Conservation (phyloP, 2,888 invertebrate species). For the Dicranocentrus wangi region DNA sequence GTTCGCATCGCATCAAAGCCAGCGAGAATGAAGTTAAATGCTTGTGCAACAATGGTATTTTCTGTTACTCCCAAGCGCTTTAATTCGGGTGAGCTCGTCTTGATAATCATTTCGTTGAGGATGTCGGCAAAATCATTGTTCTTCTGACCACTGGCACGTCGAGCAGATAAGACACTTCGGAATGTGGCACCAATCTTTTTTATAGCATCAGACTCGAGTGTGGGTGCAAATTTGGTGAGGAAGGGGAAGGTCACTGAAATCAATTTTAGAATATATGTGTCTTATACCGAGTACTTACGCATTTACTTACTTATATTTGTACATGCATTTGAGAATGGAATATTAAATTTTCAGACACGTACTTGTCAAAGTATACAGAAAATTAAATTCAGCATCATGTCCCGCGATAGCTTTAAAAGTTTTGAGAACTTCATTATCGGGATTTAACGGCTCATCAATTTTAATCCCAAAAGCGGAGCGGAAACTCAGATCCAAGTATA, state of each 20-base stretch:
- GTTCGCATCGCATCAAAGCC: slow-evolving; percentile 68
- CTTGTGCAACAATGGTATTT: slow-evolving; percentile 64
- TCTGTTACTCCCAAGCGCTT: slow-evolving; percentile 59
- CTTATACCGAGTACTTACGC: no score
- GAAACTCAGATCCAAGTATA: slow-evolving; percentile 62
- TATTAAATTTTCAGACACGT: no score
- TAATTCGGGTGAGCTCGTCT: slow-evolving; percentile 53
- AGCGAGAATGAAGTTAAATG: slow-evolving; percentile 65
- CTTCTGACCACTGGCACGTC: slow-evolving; percentile 44
- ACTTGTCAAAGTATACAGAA: slow-evolving; percentile 67
- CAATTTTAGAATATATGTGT: no score
- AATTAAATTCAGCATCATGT: slow-evolving; percentile 50
- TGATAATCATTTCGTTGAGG: slow-evolving; percentile 62
- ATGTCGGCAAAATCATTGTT: slow-evolving; percentile 67
- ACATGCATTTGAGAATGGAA: no score
- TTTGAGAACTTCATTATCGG: slow-evolving; percentile 61
- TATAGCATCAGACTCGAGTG: slow-evolving; percentile 42
- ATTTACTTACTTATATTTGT: no score
- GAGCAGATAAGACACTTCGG: slow-evolving; percentile 44
- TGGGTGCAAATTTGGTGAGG: slow-evolving; percentile 57
- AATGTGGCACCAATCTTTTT: slow-evolving; percentile 59
- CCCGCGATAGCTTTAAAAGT: slow-evolving; percentile 60
- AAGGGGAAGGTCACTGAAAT: slow-evolving; percentile 60
- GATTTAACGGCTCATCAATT: slow-evolving; percentile 59
- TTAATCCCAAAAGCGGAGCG: slow-evolving; percentile 65